Evolutionary conservation across 2,113 vertebrate genomes (phyloP), one percentile per base, ranked within the genome.

Genomic region (Ia io): DNA sequence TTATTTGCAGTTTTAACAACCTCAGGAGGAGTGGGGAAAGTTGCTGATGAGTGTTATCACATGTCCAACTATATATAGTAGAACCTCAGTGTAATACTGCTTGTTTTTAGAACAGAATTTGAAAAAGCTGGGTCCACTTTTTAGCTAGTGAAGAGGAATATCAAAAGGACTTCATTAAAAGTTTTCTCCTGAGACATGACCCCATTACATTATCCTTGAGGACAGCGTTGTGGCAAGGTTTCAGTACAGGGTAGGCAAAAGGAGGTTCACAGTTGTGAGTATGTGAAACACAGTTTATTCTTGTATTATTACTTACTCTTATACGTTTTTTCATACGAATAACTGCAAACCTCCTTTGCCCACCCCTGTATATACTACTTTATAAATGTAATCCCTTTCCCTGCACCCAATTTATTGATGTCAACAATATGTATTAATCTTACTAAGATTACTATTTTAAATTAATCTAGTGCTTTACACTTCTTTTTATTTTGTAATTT

Each of bases 401-500:
- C 32, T 40, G 25, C 1, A 12, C n/a, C 14, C 11, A 42, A 16
- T 69, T 49, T 53, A 42, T 40, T 74, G 30, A 53, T 53, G 16
- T 80, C 42, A 65, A 37, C 2, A 17, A 2, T 53, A 32, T 37
- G 30, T 83, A 1, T 74, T 91, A n/a, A 47, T 88, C 49, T 63
- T 93, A 79, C 10, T 88, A 71, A 51, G 51, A 61, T 35, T 30
- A 16, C 25, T 90, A 11, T 94, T 95, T 74, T 71, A 61, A 78
- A 11, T 77, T 86, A 74, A 28, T 88, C 77, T 88, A 70, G 32
- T 88, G 35, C 35, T 78, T 86, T 84, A 51, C 16, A 20, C 18
- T 84, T 87, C 35, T 91, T 92, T 93, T 91, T 91, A 53, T 95
- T 69, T 96, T 88, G 6, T 47, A 88, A 56, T 85, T 73, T 85